Conservation (phyloP, 2,797 vertebrate genomes). For the Cacajao melanocephalus region DNA sequence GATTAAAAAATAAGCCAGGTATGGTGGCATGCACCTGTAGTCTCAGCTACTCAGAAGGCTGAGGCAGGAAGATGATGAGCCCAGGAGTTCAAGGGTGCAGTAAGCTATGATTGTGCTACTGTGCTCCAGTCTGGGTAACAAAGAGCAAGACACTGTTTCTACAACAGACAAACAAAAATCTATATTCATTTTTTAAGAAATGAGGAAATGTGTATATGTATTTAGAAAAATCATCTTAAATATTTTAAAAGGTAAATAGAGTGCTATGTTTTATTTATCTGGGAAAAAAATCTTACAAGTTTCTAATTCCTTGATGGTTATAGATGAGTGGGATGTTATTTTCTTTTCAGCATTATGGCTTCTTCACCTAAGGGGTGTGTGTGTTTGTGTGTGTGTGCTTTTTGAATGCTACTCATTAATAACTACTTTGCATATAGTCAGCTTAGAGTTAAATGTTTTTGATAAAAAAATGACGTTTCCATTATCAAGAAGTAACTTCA, state of each 20-base stretch:
- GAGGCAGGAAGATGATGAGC: neutral
- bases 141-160: neutral
- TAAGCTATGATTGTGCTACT: neutral
- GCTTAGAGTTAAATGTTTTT: slow-evolving; percentile 16
- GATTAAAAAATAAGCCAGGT: neutral
- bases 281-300: neutral
- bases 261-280: slow-evolving; percentile 8
- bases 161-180: neutral
- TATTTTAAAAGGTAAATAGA: neutral
- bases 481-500: neutral
- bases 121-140: neutral
- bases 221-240: neutral
- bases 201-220: slow-evolving; percentile 2
- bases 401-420: neutral
- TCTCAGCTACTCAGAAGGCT: neutral
- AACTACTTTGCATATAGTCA: neutral
- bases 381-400: neutral
- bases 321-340: neutral
- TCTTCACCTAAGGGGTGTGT: neutral
- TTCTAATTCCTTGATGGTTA: slow-evolving; percentile 33
- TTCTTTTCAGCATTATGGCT: neutral
- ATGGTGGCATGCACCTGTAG: neutral
- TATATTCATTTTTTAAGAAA: neutral
- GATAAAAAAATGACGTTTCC: neutral
- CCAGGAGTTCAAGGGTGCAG: neutral